Conservation (phyloP, 2,888 invertebrate genomes). For the Lasius fuliginosus region DNA sequence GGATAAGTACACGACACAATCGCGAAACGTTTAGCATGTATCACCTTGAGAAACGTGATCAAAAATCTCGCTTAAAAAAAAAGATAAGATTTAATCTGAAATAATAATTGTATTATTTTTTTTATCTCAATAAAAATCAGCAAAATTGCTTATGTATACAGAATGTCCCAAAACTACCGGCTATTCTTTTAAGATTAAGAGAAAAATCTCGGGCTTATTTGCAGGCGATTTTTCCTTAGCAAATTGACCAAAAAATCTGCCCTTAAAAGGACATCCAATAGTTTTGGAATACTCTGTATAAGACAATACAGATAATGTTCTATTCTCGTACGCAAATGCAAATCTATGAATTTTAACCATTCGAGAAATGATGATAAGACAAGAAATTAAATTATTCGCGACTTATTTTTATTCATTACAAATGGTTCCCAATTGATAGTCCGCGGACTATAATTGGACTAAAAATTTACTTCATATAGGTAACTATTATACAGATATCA, state of each 20-base stretch:
- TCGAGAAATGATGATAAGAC: neutral
- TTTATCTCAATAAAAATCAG: neutral
- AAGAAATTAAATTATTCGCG: neutral
- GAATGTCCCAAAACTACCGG: neutral
- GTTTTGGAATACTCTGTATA: neutral
- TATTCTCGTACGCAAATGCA: neutral
- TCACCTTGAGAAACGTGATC: neutral
- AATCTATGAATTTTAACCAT: neutral
- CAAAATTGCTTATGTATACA: neutral
- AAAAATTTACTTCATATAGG: too few species aligned
- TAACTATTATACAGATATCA: too few species aligned
- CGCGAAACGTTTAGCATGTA: slow-evolving; percentile 7
- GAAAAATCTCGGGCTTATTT: neutral
- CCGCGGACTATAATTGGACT: too few species aligned
- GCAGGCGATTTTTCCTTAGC: neutral
- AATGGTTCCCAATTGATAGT: too few species aligned
- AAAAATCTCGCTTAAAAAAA: neutral
- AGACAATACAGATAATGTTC: neutral
- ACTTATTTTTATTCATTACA: neutral
- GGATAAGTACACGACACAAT: slow-evolving; percentile 12
- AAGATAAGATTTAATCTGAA: neutral
- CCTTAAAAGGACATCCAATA: neutral
- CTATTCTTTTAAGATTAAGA: neutral
- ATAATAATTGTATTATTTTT: neutral
- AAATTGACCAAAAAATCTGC: neutral